Base-by-base conservation (phyloP, 2,797 vertebrate species). In the Harpagifer antarcticus region DNA sequence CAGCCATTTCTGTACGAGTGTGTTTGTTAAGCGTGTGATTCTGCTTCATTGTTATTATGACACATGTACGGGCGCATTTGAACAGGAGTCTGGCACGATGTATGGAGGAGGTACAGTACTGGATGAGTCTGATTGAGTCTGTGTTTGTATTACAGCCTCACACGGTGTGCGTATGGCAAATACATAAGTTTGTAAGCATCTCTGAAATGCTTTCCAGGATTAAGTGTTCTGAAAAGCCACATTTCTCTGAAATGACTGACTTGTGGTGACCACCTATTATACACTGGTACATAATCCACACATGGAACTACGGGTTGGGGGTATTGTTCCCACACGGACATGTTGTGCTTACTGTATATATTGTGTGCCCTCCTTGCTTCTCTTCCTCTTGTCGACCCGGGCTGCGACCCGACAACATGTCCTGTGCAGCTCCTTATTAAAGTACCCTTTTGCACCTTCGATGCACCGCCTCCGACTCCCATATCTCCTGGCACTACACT, bases 1-100 rank as follows among this genome's bases (percentile, higher is more conserved):
- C 62, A 79, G 75, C 78, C 8, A 53, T 47, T 20, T 27, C 40
- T 40, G 33, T 20, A 8, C 4, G 14, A 14, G 43, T 27, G 49
- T 72, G 31, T 71, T 10, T 64, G 47, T n/a, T 31, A 6, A 14
- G 52, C 19, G 47, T 47, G 72, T 3, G 47, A 49, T 50, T 54
- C 16, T 72, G 59, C 44, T 64, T 45, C 58, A 69, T 56, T 80
- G 63, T 67, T 23, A 54, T 15, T 9, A 3, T 78, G 59, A 67
- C 76, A 70, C 60, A 53, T 56, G 63, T 40, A 58, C 17, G 15
- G 58, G 52, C 1, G 12, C 45, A 19, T 58, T 70, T 1, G 59
- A 71, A 61, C n/a, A 37, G 47, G 33, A 33, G 45, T 63, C 42
- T 68, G 50, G 31, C 14, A 13, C 68, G 53, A 65, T 9, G 16